phyloP scores from a whole-genome alignment of 2,888 invertebrate genomes.

The Cyaniris semiargus region DNA sequence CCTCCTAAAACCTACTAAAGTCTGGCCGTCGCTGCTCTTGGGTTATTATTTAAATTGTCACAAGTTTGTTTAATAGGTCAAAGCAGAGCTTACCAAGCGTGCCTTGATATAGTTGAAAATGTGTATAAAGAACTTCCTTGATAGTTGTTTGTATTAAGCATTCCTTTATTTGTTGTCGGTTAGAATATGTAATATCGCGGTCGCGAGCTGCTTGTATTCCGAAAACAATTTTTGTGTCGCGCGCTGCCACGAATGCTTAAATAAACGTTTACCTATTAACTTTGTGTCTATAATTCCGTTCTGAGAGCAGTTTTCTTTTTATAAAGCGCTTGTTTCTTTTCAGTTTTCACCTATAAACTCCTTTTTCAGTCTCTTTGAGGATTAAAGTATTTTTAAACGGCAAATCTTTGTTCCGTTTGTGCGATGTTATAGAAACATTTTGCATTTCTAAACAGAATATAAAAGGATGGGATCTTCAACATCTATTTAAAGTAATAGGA shows the following conservation, averaged over 20 bases:
- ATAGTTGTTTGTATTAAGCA: background rate
- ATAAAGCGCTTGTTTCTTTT: background rate
- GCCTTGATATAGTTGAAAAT: background rate
- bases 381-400: slow-evolving; percentile 6
- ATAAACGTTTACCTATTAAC: background rate
- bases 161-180: background rate
- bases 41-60: too few relatives aligned
- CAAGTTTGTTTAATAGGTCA: too few relatives aligned
- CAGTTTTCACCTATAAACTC: slow-evolving; percentile 9
- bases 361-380: background rate
- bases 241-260: background rate
- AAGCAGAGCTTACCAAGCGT: background rate
- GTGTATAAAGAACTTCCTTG: background rate
- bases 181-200: background rate
- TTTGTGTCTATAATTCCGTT: slow-evolving; percentile 13
- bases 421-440: background rate
- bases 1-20: too few relatives aligned
- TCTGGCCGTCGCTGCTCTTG: too few relatives aligned
- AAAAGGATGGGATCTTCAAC: background rate
- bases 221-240: background rate
- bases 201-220: background rate
- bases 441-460: slow-evolving; percentile 1
- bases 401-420: slow-evolving; percentile 6
- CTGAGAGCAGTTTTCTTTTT: background rate
- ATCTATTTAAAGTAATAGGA: background rate